Evolutionary conservation across 2,888 invertebrate species (phyloP).

Genomic region (Gnatocerus cornutus): DNA sequence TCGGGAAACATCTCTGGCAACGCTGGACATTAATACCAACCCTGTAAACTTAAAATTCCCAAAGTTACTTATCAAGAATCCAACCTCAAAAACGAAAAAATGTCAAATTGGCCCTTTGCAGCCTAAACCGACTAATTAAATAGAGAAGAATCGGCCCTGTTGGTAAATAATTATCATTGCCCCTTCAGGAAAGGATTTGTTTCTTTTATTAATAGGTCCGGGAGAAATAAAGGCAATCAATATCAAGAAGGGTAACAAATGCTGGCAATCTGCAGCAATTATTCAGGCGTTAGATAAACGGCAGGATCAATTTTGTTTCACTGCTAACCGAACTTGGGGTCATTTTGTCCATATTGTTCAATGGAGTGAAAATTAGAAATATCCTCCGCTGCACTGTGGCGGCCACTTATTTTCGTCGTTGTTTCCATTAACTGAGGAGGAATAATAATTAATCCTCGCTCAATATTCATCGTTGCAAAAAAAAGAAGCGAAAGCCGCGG

Average conservation of each 20-base stretch:
- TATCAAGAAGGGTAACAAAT: constrained; percentile 46
- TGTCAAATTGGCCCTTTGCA: too few species aligned
- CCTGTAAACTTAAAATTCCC: too few species aligned
- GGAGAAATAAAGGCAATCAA: constrained; percentile 41
- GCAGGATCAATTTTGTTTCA: constrained; percentile 42
- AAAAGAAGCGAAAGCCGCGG: too few species aligned
- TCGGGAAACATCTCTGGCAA: too few species aligned
- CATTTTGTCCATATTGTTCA: constrained; percentile 40
- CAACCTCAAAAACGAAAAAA: too few species aligned
- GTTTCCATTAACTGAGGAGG: too few species aligned
- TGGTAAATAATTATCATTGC: constrained; percentile 27
- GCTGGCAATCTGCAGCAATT: constrained; percentile 46
- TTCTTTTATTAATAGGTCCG: constrained; percentile 36
- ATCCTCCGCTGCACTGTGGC: background rate
- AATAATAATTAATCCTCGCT: too few species aligned
- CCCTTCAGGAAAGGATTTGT: constrained; percentile 30
- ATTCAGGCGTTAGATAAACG: constrained; percentile 49
- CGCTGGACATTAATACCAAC: too few species aligned
- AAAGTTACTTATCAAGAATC: too few species aligned
- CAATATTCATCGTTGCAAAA: too few species aligned
- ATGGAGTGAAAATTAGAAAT: constrained; percentile 30
- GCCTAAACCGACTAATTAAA: constrained; percentile 18
- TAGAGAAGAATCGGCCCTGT: background rate
- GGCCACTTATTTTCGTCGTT: constrained; percentile 11
- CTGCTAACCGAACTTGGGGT: constrained; percentile 28